Evolutionary conservation across 2,797 vertebrate species (phyloP), one percentile per base, ranked within the genome.

Genomic region (Avahi laniger): DNA sequence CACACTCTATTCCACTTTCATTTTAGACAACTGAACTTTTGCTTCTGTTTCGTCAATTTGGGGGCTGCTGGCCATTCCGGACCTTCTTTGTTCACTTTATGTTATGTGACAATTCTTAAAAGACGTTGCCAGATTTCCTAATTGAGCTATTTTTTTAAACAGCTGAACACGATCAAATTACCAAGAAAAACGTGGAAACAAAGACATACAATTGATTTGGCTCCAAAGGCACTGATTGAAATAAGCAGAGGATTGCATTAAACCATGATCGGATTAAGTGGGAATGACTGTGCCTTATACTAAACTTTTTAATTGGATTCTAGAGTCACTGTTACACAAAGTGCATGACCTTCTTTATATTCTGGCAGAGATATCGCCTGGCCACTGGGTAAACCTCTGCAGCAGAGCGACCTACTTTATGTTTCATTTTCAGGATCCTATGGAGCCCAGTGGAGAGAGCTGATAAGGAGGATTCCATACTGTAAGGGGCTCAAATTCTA

Each of bases 301-400:
- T 95, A 96, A 98, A 98, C 96, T 97, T 98, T 97, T 97, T 97
- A 96, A 98, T 96, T 97, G 96, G 95, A 97, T 97, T 97, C 97
- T 93, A 93, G 79, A 98, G 94, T 98, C 95, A 80, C 96, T 89
- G 67, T 97, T 96, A 97, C 96, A 97, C 13, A n/a, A 76, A 94
- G 94, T 96, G 80, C 84, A 78, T 41, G 96, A 96, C 96, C 97
- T 98, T 90, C 97, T 97, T 97, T 97, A 88, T 94, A 95, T 94
- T 96, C 93, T 87, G 95, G 93, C 94, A 92, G 95, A 93, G 90
- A 61, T 85, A 30, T 81, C 28, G 38, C 92, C 93, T 81, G 61
- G 91, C 78, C 92, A 91, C 91, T 59, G 84, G 75, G 69, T 79
- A 96, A 95, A 84, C 52, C 80, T 91, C 85, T 14, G 14, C 84